Conservation (phyloP, 2,888 invertebrate species). For the Lasioglossum pauxillum region DNA sequence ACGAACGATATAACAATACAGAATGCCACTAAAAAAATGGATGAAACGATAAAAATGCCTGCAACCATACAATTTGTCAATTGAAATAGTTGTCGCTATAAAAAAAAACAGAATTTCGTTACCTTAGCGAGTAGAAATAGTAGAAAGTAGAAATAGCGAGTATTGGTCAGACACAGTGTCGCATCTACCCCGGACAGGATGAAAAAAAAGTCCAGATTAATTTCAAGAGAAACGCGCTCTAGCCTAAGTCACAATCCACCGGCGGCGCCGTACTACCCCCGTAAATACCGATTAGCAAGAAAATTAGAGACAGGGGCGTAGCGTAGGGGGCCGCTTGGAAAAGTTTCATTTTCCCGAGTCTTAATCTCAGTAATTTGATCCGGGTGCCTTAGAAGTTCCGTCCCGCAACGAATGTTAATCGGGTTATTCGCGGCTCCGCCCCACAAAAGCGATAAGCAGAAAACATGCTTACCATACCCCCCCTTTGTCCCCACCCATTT, state of each 20-base stretch:
- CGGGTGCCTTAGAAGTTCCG: constrained; percentile 26
- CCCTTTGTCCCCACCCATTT: background rate
- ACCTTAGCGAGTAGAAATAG: too few species aligned
- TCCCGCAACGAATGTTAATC: constrained; percentile 56
- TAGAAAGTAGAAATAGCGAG: background rate
- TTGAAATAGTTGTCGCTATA: too few species aligned
- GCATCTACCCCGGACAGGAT: too few species aligned
- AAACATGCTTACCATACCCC: constrained; percentile 40
- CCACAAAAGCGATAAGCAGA: constrained; percentile 56
- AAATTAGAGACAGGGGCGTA: constrained; percentile 25
- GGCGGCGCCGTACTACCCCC: background rate
- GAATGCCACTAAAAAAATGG: too few species aligned
- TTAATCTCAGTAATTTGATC: constrained; percentile 63
- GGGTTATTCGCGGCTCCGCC: constrained; percentile 49
- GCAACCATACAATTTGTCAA: too few species aligned
- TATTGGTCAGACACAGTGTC: too few species aligned
- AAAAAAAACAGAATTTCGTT: background rate
- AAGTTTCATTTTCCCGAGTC: constrained; percentile 58
- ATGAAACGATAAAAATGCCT: too few species aligned
- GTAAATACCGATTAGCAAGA: constrained; percentile 60
- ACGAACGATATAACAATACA: too few species aligned
- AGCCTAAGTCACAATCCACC: background rate
- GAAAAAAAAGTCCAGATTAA: too few species aligned
- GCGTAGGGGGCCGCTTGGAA: constrained; percentile 4
- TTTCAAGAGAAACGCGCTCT: background rate